These are phyloP conservation scores for Spodoptera frugiperda DNA, from an alignment of 1,140 invertebrate genomes.

Conservation along the genomic window DNA sequence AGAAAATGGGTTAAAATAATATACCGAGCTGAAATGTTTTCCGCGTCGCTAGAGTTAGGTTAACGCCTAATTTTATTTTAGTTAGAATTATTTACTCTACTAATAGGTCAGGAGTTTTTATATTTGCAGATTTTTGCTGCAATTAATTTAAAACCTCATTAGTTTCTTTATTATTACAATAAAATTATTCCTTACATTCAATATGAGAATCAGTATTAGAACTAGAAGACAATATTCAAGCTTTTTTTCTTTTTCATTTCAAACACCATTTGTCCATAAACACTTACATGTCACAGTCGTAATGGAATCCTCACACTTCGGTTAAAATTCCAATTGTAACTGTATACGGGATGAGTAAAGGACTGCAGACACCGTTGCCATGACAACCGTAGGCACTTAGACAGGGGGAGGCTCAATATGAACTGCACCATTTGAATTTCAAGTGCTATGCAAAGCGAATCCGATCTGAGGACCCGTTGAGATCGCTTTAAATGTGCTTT, in stretches of 20 bases:
- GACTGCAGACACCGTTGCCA: constrained; percentile 57
- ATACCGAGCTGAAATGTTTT: constrained; percentile 32
- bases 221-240: not conserved
- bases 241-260: not conserved
- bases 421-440: constrained; percentile 81
- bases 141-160: no score
- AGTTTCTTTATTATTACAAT: no score
- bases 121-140: no score
- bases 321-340: constrained; percentile 35
- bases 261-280: not conserved
- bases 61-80: not conserved
- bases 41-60: not conserved
- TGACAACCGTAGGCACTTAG: constrained; percentile 67
- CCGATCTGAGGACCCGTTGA: constrained; percentile 64
- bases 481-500: constrained; percentile 65
- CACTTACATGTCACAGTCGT: not conserved
- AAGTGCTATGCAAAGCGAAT: constrained; percentile 81
- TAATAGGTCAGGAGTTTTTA: no score
- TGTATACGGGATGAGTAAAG: constrained; percentile 40
- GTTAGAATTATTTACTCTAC: not conserved
- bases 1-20: constrained; percentile 38
- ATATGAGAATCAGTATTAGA: no score
- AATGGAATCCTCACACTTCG: constrained; percentile 13
- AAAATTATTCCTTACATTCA: no score
- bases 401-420: constrained; percentile 71